phyloP scores from a whole-genome alignment of 2,113 vertebrate species.

The Glaucidium brasilianum region DNA sequence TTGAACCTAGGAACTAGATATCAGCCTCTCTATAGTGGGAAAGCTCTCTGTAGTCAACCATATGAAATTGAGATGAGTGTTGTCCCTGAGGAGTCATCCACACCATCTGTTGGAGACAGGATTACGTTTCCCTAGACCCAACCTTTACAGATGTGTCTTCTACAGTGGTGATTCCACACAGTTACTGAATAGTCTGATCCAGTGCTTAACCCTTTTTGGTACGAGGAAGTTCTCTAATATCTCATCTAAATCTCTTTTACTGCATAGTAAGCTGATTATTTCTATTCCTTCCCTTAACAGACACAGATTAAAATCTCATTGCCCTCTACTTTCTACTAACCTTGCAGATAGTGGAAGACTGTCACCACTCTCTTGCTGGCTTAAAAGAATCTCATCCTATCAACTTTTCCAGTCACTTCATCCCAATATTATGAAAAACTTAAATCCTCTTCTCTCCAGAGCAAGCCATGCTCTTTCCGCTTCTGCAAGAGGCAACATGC shows the following conservation, averaged over 20 bases:
- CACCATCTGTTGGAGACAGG: neutral
- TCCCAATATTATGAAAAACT: neutral
- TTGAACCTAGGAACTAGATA: neutral
- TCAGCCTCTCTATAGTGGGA: neutral
- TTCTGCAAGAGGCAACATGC: neutral
- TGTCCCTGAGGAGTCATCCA: neutral
- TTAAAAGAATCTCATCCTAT: neutral
- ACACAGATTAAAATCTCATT: neutral
- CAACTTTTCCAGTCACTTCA: neutral
- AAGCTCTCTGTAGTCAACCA: neutral
- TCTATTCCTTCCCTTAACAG: neutral
- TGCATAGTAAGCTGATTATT: slow-evolving; percentile 3
- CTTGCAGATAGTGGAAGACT: neutral
- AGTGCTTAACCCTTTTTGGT: neutral
- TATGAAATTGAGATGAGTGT: neutral
- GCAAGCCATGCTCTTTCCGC: neutral
- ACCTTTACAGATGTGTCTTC: neutral
- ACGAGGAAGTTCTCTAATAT: neutral
- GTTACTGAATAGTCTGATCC: neutral
- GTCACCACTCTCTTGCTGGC: neutral
- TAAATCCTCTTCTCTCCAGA: neutral
- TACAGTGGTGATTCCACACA: neutral
- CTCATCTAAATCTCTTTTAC: neutral
- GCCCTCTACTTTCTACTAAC: neutral
- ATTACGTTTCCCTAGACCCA: neutral